These are phyloP conservation scores for Gerris lacustris DNA, from an alignment of 2,888 invertebrate genomes.

Conservation along the genomic window DNA sequence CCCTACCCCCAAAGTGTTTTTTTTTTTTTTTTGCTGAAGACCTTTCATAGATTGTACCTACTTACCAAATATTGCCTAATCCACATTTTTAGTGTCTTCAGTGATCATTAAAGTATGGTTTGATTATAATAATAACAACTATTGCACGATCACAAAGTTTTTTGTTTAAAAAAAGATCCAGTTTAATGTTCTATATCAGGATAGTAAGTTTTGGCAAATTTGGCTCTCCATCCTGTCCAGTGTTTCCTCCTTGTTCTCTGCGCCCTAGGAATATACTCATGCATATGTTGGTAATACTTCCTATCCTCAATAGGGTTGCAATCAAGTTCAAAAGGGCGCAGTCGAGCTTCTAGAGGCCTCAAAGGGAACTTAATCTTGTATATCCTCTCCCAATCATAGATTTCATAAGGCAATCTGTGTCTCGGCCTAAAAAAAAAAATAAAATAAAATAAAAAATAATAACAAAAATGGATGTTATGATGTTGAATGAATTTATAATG, in stretches of 20 bases:
- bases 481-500: too few species aligned
- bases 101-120: too few species aligned
- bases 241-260: constrained; percentile 51
- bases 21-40: too few species aligned
- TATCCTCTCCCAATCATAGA: constrained; percentile 69
- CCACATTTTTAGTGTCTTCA: too few species aligned
- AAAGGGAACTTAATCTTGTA: constrained; percentile 62
- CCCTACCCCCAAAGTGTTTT: too few species aligned
- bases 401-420: constrained; percentile 47
- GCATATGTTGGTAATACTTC: constrained; percentile 52
- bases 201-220: constrained; percentile 38
- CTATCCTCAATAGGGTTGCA: constrained; percentile 48
- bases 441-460: too few species aligned
- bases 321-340: constrained; percentile 57
- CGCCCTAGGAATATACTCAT: constrained; percentile 56
- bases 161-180: too few species aligned
- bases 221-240: constrained; percentile 40
- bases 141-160: too few species aligned
- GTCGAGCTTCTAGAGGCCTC: constrained; percentile 52
- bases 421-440: constrained; percentile 24
- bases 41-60: too few species aligned
- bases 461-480: too few species aligned
- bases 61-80: too few species aligned
- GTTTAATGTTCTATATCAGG: constrained; percentile 24
- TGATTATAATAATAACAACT: too few species aligned